A percentile compares a stretch with the other conserved stretches of the same genome.
These are phyloP conservation scores for Melanostigma gelatinosum DNA, from an alignment of 2,113 vertebrate species.

Conservation along the genomic window DNA sequence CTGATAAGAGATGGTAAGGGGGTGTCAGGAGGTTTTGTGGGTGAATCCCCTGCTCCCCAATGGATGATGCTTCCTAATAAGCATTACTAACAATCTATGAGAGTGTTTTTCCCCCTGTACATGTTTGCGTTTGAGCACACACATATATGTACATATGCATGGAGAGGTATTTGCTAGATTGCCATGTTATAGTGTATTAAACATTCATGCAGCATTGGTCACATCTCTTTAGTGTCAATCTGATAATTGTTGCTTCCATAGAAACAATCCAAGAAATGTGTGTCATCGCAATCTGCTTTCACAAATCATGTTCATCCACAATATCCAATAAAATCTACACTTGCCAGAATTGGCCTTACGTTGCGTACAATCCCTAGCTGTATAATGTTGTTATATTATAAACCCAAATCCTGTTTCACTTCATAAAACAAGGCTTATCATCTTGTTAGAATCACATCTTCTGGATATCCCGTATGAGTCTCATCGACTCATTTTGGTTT, in stretches of 20 bases:
- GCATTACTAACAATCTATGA: slow-evolving; percentile 16
- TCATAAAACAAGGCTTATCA: slow-evolving; percentile 1
- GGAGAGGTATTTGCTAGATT: slow-evolving; percentile 3
- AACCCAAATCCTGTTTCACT: neutral
- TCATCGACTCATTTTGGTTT: neutral
- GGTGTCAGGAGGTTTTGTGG: slow-evolving; percentile 59
- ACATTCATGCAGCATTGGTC: slow-evolving; percentile 35
- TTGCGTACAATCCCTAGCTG: neutral
- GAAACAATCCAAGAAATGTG: neutral
- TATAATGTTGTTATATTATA: neutral
- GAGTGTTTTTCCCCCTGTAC: slow-evolving; percentile 2
- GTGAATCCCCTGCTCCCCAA: slow-evolving; percentile 54
- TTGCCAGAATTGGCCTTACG: neutral
- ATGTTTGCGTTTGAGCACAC: slow-evolving; percentile 11
- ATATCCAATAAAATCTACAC: neutral
- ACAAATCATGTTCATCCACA: neutral
- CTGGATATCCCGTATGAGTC: neutral
- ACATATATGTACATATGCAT: neutral
- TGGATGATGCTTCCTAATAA: slow-evolving; percentile 70
- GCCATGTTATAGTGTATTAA: slow-evolving; percentile 2
- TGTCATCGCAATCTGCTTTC: neutral
- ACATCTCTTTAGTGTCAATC: slow-evolving; percentile 28
- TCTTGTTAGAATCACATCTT: neutral
- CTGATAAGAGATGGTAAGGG: slow-evolving; percentile 79
- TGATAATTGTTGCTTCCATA: slow-evolving; percentile 9